Conservation (phyloP, 2,797 vertebrate species). For the Eulemur coronatus region DNA sequence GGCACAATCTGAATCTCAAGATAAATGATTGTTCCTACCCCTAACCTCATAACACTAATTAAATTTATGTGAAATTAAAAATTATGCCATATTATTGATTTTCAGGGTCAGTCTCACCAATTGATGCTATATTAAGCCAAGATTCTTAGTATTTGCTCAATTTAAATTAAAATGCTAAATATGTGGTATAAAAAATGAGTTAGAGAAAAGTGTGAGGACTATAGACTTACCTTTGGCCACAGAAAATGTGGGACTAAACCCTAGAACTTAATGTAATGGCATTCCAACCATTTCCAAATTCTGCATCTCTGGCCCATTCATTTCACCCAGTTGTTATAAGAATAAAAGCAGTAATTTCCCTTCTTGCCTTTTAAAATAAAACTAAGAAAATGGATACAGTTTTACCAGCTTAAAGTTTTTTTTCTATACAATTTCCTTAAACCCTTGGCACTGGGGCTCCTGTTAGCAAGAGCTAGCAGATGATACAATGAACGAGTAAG, state of each 20-base stretch:
- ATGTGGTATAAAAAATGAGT: background rate
- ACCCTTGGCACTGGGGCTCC: background rate
- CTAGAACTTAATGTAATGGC: background rate
- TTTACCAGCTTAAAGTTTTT: background rate
- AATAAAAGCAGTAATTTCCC: background rate
- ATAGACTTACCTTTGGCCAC: too few relatives aligned
- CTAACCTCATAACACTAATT: background rate
- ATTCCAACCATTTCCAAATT: background rate
- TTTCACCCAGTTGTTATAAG: background rate
- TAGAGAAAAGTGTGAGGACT: background rate
- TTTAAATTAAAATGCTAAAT: background rate
- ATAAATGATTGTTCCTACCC: background rate
- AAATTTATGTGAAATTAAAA: background rate
- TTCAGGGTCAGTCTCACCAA: background rate
- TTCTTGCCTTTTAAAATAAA: background rate
- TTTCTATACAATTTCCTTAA: background rate
- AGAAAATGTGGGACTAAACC: background rate
- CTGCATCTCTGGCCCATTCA: background rate
- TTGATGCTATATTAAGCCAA: background rate
- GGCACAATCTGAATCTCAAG: background rate
- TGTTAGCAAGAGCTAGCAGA: background rate
- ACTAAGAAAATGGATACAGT: background rate
- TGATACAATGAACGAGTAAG: constrained; percentile 3
- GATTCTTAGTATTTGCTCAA: background rate
- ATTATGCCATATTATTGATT: background rate